Evolutionary conservation across 2,888 invertebrate species (phyloP), one percentile per base, ranked within the genome.

Genomic region (Augiades crinisus): DNA sequence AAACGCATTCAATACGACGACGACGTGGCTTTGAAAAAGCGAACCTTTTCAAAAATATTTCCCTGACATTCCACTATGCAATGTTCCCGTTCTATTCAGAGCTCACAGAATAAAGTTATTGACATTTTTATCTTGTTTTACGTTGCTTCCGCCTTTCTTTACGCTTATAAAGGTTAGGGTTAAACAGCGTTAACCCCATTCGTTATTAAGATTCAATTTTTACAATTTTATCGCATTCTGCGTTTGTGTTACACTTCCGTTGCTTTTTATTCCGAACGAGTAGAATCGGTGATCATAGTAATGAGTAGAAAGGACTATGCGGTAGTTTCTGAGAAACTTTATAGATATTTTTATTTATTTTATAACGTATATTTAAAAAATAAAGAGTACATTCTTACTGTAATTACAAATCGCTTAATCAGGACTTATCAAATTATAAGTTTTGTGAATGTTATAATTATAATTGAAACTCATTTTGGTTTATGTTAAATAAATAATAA

Each of bases 1-100:
- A 88, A 89, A 86, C 87, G 81, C 85, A 89, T 89, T 89, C 87
- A 89, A 88, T 88, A 84, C 85, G 78, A 82, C 85, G 79, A 80
- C 81, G 85, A 85, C 82, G 83, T 74, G 72, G 86, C 86, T 87
- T 86, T 87, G 74, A 81, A 88, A 84, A 73, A 73, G 81, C 75
- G 78, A 74, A 81, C 82, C 84, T 84, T 88, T 88, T 84, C 75
- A 87, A 84, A 85, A 86, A 83, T 81, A 81, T 82, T 80, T 79
- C 70, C 77, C 80, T 81, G 86, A 83, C 84, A 79, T 85, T 80
- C 80, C 75, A 71, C 75, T 81, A 68, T 68, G 72, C 74, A 68
- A 65, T 73, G 74, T 70, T 68, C 69, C 67, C 70, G 68, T 70
- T 75, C 67, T 74, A 81, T 81, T 83, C 80, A 77, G 64, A 57